Evolutionary conservation across 2,797 vertebrate genomes (phyloP).

Genomic region (Eremophila alpestris): DNA sequence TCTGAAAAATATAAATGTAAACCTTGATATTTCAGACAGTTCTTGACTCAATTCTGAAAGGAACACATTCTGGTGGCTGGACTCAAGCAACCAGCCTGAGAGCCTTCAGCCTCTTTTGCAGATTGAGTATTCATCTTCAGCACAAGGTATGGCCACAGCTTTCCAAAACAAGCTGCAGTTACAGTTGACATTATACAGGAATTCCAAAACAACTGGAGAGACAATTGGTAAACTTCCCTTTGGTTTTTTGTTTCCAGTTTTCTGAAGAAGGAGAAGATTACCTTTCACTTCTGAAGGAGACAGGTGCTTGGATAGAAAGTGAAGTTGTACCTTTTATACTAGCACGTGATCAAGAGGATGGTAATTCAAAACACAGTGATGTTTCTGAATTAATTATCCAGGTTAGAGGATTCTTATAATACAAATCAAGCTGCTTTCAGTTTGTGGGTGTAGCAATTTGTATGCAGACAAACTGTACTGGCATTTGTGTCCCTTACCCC

Average conservation of each 20-base stretch:
- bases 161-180: neutral
- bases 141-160: slow-evolving; percentile 75
- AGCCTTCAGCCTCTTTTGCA: slow-evolving; percentile 83
- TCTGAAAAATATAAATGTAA: neutral
- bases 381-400: slow-evolving; percentile 83
- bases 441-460: neutral
- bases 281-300: slow-evolving; percentile 80
- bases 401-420: slow-evolving; percentile 69
- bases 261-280: slow-evolving; percentile 80
- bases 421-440: neutral
- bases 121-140: slow-evolving; percentile 87
- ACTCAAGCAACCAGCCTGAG: slow-evolving; percentile 77
- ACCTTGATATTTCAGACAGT: slow-evolving; percentile 69
- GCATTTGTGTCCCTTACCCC: neutral
- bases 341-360: slow-evolving; percentile 58
- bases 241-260: slow-evolving; percentile 68
- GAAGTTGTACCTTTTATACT: slow-evolving; percentile 79
- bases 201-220: neutral
- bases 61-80: slow-evolving; percentile 40
- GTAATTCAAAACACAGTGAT: slow-evolving; percentile 47
- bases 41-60: slow-evolving; percentile 78
- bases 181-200: neutral
- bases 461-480: neutral
- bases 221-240: neutral
- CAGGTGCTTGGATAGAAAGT: slow-evolving; percentile 84